Evolutionary conservation across 2,113 vertebrate species (phyloP), one percentile per base, ranked within the genome.

Genomic region (Peromyscus polionotus): DNA sequence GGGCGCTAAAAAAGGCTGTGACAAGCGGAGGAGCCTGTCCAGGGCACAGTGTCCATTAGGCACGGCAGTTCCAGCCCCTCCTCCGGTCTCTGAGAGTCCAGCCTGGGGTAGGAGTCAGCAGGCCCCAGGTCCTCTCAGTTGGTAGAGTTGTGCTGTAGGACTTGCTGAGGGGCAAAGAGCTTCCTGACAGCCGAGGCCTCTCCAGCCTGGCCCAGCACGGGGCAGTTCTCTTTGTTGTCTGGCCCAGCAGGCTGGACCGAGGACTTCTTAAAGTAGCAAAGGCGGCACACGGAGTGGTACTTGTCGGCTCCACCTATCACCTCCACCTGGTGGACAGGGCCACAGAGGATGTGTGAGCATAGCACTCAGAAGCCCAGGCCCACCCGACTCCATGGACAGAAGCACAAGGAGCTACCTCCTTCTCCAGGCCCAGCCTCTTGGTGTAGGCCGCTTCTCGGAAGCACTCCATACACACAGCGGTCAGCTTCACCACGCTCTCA

Each of bases 241-340:
- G 0, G 5, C 10, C 95, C 85, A 0, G 42, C 2, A 0, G 73
- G 51, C 88, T 70, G 97, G 14, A 95, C 96, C 0, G 94, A 26
- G 0, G 79, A 13, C 77, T 99, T 98, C 75, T 95, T 90, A 59
- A 99, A 99, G 67, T 99, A 99, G 98, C 99, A 99, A 90, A 94
- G 97, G 33, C 99, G 98, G 95, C 99, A 99, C 91, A 99, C 99
- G 0, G 99, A 99, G 59, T 99, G 99, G 96, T 99, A 99, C 87
- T 99, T 99, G 97, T 99, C 99, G 0, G 99, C 98, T 13, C 99
- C 99, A 11, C 99, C 99, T 0, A 99, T 99, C 97, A 99, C 99
- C 95, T 99, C 99, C 7, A 99, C 99, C 99, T 99, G 96, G 86
- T 24, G 28, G 10, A 19, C 1, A 63, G 77, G 68, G 88, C 54